Evolutionary conservation across 2,797 vertebrate genomes (phyloP).

Genomic region (Nasua narica): DNA sequence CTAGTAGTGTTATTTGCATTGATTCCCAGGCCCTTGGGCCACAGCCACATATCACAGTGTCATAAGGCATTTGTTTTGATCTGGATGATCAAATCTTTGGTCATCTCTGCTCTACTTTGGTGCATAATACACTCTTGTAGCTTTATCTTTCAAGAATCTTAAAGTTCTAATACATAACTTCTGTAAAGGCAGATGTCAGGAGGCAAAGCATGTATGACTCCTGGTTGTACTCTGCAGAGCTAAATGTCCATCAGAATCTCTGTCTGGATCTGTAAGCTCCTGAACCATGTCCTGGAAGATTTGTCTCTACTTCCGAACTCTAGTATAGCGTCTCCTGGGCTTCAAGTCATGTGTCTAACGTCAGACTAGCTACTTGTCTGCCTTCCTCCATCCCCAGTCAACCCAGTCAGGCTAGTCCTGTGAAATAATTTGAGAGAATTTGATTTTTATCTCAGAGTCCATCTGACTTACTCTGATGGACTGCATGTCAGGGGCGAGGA

Average conservation of each 20-base stretch:
- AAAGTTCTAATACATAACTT: not conserved
- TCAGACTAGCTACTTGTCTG: not conserved
- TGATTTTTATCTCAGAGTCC: not conserved
- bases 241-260: not conserved
- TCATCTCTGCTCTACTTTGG: not conserved
- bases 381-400: not conserved
- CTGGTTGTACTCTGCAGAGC: not conserved
- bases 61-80: not conserved
- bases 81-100: not conserved
- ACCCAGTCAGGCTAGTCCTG: not conserved
- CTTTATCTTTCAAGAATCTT: conserved; percentile 3
- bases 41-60: not conserved
- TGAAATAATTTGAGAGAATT: conserved; percentile 8
- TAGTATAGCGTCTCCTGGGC: not conserved
- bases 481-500: not conserved
- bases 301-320: not conserved
- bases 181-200: not conserved
- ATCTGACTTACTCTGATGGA: not conserved
- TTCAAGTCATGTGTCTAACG: not conserved
- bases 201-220: not conserved
- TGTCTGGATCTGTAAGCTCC: not conserved
- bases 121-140: not conserved
- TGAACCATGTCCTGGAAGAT: not conserved
- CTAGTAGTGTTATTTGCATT: not conserved
- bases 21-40: not conserved